phyloP scores from a whole-genome alignment of 2,888 invertebrate genomes.

The Synergus japonicus region DNA sequence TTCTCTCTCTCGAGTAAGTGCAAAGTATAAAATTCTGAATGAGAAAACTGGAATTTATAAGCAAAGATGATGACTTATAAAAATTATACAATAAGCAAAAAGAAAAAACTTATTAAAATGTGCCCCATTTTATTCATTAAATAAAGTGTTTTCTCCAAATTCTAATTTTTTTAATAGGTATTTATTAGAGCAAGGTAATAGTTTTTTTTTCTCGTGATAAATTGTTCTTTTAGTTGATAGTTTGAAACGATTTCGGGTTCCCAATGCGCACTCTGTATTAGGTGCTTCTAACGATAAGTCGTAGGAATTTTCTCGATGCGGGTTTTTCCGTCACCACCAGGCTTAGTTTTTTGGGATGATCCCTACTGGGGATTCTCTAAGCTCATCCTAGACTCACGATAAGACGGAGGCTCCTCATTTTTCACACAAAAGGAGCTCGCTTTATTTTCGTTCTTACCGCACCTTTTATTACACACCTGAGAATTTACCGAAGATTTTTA shows the following conservation, averaged over 20 bases:
- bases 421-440: conserved; percentile 8
- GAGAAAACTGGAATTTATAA: not conserved
- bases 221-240: not conserved
- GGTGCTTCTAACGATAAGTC: conserved; percentile 30
- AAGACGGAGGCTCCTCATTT: conserved; percentile 31
- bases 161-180: not conserved
- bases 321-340: conserved; percentile 31
- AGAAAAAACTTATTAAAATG: not conserved
- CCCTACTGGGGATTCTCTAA: conserved; percentile 18
- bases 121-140: too few species aligned
- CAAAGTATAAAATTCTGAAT: not conserved
- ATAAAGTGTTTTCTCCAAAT: not conserved
- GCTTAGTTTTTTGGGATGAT: conserved; percentile 33
- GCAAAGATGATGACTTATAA: not conserved
- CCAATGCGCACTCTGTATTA: not conserved
- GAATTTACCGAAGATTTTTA: not conserved
- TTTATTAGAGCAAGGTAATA: not conserved
- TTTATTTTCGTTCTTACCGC: not conserved
- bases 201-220: not conserved
- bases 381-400: conserved; percentile 29
- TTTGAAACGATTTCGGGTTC: conserved; percentile 1
- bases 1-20: not conserved
- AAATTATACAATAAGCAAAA: not conserved
- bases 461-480: not conserved
- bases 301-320: conserved; percentile 33